These are phyloP conservation scores for Phalera bucephala DNA, from an alignment of 2,888 invertebrate species.

Conservation along the genomic window DNA sequence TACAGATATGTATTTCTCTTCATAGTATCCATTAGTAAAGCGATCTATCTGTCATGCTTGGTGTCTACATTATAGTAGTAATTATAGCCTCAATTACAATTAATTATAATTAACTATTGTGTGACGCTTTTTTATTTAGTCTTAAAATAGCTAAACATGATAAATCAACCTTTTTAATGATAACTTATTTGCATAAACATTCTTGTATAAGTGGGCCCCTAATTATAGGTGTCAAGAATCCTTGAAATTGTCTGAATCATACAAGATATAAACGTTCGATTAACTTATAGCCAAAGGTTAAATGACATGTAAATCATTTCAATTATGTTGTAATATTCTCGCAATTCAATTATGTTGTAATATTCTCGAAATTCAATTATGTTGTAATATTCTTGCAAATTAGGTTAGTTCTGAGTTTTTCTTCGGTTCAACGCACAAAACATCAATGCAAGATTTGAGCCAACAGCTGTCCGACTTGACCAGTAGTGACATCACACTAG, in stretches of 20 bases:
- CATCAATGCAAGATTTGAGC: no score
- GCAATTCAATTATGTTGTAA: not conserved
- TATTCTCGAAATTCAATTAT: not conserved
- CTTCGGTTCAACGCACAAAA: no score
- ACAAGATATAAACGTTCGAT: constrained; percentile 4
- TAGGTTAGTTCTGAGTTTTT: no score
- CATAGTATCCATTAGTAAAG: no score
- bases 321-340: no score
- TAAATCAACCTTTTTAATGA: not conserved
- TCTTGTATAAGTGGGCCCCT: constrained; percentile 3
- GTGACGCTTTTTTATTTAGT: constrained; percentile 4
- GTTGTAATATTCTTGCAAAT: not conserved
- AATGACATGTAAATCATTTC: not conserved
- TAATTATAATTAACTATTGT: not conserved
- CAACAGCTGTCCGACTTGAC: no score
- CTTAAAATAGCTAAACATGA: constrained; percentile 3
- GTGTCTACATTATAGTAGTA: no score
- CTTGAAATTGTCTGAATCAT: constrained; percentile 10
- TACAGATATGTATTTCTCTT: no score
- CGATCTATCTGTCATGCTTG: no score
- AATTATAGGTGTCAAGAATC: constrained; percentile 10
- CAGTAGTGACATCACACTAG: no score
- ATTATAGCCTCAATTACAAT: no score
- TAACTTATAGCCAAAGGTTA: constrained; percentile 7
- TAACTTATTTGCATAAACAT: constrained; percentile 12